Percentiles rank a stretch among this genome's conserved stretches.
Evolutionary conservation across 2,888 invertebrate species (phyloP).

Genomic region (Hemicrepidius hirtus): DNA sequence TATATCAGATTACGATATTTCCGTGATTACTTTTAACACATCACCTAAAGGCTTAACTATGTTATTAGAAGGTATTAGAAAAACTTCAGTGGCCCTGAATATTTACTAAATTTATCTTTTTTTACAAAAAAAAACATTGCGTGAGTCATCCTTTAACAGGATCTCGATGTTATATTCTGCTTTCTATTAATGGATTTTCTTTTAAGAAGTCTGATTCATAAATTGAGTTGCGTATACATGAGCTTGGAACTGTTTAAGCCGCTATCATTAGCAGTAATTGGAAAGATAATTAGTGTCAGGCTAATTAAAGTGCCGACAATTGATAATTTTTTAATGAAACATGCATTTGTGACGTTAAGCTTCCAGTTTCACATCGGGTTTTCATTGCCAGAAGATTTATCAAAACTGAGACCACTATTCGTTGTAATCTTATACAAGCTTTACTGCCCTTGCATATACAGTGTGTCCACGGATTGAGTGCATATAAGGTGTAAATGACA

Average conservation of each 20-base stretch:
- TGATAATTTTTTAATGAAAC: constrained; percentile 6
- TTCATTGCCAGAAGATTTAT: not conserved
- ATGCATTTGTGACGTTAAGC: not conserved
- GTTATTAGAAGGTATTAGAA: not conserved
- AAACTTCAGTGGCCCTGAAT: constrained; percentile 10
- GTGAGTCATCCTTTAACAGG: constrained; percentile 9
- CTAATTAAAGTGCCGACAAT: constrained; percentile 19
- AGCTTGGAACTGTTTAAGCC: not conserved
- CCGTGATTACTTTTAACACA: not conserved
- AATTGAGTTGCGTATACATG: not conserved
- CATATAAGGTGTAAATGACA: too few relatives aligned
- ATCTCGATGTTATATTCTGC: not conserved
- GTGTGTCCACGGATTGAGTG: too few relatives aligned
- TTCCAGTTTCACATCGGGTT: not conserved
- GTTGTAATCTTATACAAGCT: too few relatives aligned
- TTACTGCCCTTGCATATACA: too few relatives aligned
- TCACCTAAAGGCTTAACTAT: not conserved
- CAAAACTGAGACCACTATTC: too few relatives aligned
- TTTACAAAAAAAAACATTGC: not conserved
- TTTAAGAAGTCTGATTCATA: not conserved
- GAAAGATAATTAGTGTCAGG: constrained; percentile 7
- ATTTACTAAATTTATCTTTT: constrained; percentile 3
- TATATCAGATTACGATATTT: constrained; percentile 6
- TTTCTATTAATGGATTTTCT: not conserved
- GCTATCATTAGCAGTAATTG: constrained; percentile 11